Evolutionary conservation across 2,888 invertebrate genomes (phyloP).

Genomic region (Clusia tigrina): DNA sequence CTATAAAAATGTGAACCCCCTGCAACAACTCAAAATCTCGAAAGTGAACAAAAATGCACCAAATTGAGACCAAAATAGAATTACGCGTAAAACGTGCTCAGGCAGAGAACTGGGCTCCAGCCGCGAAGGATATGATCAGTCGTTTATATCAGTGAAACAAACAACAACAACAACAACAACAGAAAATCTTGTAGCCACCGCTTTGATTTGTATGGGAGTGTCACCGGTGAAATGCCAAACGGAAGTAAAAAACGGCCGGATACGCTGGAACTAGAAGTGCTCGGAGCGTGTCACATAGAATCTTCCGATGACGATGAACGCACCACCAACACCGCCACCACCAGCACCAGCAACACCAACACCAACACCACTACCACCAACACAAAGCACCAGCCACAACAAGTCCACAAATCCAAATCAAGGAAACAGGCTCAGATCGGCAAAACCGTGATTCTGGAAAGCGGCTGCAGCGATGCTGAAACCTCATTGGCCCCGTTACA

Average conservation of each 20-base stretch:
- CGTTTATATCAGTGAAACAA: no score
- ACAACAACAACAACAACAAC: conserved; percentile 12
- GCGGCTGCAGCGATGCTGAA: no score
- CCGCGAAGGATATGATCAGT: not conserved
- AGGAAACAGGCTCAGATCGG: no score
- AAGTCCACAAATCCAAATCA: not conserved
- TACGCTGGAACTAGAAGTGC: conserved; percentile 67
- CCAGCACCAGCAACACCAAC: conserved; percentile 13
- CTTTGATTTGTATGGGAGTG: conserved; percentile 37
- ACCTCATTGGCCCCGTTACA: no score
- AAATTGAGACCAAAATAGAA: not conserved
- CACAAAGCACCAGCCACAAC: not conserved
- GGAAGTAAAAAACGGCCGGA: conserved; percentile 55
- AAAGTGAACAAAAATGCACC: no score
- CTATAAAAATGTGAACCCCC: no score
- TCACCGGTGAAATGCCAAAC: conserved; percentile 51
- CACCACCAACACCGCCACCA: not conserved
- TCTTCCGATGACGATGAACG: conserved; percentile 37
- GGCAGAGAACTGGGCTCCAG: not conserved
- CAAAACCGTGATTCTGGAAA: no score
- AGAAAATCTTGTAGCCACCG: conserved; percentile 7
- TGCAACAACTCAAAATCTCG: no score
- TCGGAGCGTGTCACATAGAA: conserved; percentile 63
- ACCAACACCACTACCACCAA: conserved; percentile 2
- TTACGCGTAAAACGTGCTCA: not conserved